Base-by-base conservation (phyloP, 1,140 invertebrate species). In the Dreissena rostriformis region DNA sequence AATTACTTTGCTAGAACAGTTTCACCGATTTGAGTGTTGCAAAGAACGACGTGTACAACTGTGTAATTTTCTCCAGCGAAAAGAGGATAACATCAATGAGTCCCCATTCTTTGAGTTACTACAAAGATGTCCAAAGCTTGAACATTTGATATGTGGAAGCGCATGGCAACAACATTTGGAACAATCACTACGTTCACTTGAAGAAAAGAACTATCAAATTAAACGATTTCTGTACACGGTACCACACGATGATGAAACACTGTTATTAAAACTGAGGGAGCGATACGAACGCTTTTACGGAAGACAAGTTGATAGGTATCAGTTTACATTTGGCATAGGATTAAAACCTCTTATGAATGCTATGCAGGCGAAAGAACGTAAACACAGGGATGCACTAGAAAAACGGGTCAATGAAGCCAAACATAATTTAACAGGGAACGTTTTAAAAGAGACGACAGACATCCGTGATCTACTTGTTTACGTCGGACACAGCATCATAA, bases 271-370 rank as follows among this genome's bases (percentile, higher is more conserved):
- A 63, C 53, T 72, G 0, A 71, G 78, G 71, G 78, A 80, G 57
- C 63, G 68, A n/a, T 80, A 71, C 24, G 78, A 80, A 72, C 22
- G 68, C 17, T 80, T 80, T 80, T 80, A 80, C 52, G 78, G 78
- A 6, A 53, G 63, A 52, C 10, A n/a, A 26, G 78, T 71, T 61
- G n/a, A 19, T 12, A 71, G 57, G 22, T 80, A 71, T 19, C 24
- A 80, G 26, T 80, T 80, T 29, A 80, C 29, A 22, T 71, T 70
- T 49, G 78, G 78, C 17, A 29, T 80, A 12, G 78, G 78, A 49
- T 51, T 80, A 6, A 80, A 80, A 49, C 78, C 68, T n/a, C 52
- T 80, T 19, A 80, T 80, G 78, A 67, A 19, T 22, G 78, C 78
- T 11, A 39, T 61, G 14, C 66, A 80, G n/a, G 29, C 70, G 22